Evolutionary conservation across 2,797 vertebrate genomes (phyloP).

Genomic region (Eremophila alpestris): DNA sequence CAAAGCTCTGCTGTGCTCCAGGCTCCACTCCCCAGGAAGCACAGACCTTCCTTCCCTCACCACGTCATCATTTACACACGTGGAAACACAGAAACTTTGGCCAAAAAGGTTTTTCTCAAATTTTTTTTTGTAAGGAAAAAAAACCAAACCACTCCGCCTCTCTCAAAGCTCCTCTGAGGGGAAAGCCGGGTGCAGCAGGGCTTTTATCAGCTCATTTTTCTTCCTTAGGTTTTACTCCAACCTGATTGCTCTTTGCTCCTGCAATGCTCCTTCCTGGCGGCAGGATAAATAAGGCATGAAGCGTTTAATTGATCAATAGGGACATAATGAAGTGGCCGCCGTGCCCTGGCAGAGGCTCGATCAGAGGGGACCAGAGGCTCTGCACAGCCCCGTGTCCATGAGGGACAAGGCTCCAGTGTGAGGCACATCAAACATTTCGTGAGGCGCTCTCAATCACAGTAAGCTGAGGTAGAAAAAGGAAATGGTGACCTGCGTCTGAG

Average conservation of each 20-base stretch:
- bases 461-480: neutral
- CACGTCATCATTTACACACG: rapidly evolving
- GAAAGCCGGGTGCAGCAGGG: neutral
- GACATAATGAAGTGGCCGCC: neutral
- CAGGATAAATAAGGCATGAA: neutral
- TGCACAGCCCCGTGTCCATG: neutral
- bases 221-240: slow-evolving; percentile 14
- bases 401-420: neutral
- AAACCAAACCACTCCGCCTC: rapidly evolving
- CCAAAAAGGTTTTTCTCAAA: neutral
- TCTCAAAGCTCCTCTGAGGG: neutral
- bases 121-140: neutral
- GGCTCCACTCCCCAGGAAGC: neutral
- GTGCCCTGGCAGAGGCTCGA: neutral
- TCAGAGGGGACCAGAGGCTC: neutral
- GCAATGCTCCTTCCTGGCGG: neutral
- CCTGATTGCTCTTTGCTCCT: neutral
- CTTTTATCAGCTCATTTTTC: slow-evolving; percentile 41
- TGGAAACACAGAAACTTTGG: neutral
- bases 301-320: slow-evolving; percentile 26
- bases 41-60: neutral
- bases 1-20: neutral
- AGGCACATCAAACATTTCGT: neutral
- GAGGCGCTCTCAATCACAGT: neutral
- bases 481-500: neutral